Conservation (phyloP, 2,113 vertebrate genomes). For the Cettia cetti region DNA sequence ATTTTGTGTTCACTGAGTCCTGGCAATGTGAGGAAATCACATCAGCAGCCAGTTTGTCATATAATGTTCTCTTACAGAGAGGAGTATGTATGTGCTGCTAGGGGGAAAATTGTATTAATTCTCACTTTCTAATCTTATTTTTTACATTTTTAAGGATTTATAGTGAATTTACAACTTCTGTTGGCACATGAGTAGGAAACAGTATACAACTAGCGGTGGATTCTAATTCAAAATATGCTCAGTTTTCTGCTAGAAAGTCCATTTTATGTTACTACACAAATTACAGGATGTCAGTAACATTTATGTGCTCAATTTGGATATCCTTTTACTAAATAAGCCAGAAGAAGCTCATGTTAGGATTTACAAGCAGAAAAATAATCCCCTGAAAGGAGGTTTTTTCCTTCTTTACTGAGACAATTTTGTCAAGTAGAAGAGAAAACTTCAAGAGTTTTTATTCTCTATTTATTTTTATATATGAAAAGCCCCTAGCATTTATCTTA, state of each 20-base stretch:
- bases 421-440: background rate
- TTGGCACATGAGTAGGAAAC: background rate
- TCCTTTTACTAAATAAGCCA: background rate
- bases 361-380: background rate
- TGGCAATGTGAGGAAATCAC: background rate
- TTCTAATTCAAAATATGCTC: slow-evolving; percentile 10
- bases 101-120: background rate
- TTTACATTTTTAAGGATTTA: background rate
- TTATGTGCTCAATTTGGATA: background rate
- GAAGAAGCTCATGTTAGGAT: background rate
- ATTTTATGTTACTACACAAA: slow-evolving; percentile 2
- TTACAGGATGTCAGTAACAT: slow-evolving; percentile 12
- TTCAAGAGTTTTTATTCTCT: background rate
- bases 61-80: background rate
- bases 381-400: background rate
- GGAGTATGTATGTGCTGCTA: background rate
- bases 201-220: background rate
- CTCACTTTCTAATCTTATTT: background rate
- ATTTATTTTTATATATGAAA: background rate
- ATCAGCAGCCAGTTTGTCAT: background rate
- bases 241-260: background rate
- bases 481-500: background rate
- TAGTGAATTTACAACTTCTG: background rate
- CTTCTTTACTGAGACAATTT: background rate
- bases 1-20: background rate